Base-by-base conservation (phyloP, 2,113 vertebrate species). In the Crotalus horridus region DNA sequence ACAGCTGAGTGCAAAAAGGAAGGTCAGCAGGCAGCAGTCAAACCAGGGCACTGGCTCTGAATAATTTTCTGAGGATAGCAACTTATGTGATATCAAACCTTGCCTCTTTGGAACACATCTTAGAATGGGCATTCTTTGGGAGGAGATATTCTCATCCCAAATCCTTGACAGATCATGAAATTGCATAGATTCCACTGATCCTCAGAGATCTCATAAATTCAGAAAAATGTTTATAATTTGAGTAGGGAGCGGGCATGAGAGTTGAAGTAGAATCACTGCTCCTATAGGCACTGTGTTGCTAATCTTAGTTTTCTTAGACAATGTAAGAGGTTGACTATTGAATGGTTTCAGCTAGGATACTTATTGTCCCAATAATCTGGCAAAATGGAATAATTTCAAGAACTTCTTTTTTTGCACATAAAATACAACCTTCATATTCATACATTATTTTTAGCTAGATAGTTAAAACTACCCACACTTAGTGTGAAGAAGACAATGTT, bases 401-500 rank as follows among this genome's bases (percentile, higher is more conserved):
- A 51, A 56, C 87, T 21, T 89, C 29, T 91, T n/a, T 53, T 91
- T 92, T 43, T 39, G 26, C 6, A 56, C 54, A 89, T 51, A 51
- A 51, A 51, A 51, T 2, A 46, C 20, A 58, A 9, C 33, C 56
- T 58, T 56, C 54, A 89, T 89, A 89, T 55, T 91, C 0, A 0
- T 94, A 48, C n/a, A 87, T 93, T 93, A 17, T 96, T 26, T 96
- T 95, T 94, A 90, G 88, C 94, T 91, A 89, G 95, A 95, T 94
- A 94, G 89, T 93, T 92, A 87, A 3, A 56, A 88, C 91, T 0
- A 33, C 61, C 89, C 90, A 69, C 6, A 0, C 94, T 92, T 74
- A 26, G 93, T 1, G 0, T 94, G 46, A 69, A 94, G 88, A 74
- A 93, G 95, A 91, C 89, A 85, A 0, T 0, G 61, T 85, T 95